phyloP scores from a whole-genome alignment of 2,113 vertebrate species.

The Tachycineta bicolor region DNA sequence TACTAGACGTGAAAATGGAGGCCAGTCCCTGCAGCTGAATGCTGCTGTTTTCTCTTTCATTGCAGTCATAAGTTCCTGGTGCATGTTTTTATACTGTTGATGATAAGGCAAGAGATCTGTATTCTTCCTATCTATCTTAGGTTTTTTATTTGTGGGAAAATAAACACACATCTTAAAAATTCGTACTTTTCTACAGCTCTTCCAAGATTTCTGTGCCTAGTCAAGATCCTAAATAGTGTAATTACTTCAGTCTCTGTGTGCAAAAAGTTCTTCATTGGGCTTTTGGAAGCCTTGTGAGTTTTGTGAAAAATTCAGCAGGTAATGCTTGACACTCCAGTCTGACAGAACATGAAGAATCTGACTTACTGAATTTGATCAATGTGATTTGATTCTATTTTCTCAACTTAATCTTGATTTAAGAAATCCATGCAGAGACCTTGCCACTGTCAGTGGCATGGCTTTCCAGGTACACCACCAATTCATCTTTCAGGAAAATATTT shows the following conservation, averaged over 20 bases:
- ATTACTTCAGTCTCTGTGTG: neutral
- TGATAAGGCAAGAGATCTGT: neutral
- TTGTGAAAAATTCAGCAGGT: neutral
- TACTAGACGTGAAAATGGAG: conserved; percentile 73
- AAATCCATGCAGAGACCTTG: neutral
- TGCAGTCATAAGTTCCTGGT: conserved; percentile 63
- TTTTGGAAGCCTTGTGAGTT: neutral
- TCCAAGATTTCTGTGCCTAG: neutral
- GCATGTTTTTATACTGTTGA: conserved; percentile 53
- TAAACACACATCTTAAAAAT: neutral
- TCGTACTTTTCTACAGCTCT: neutral
- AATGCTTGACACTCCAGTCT: neutral
- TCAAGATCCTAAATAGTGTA: neutral
- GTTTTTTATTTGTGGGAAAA: conserved; percentile 3
- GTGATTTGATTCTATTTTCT: neutral
- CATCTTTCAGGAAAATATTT: neutral
- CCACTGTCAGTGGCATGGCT: neutral
- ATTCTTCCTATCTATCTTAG: conserved; percentile 1
- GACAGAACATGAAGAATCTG: neutral
- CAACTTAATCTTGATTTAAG: neutral
- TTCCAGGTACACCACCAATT: neutral
- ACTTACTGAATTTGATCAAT: neutral
- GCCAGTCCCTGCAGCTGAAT: conserved; percentile 71
- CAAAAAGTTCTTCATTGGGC: neutral
- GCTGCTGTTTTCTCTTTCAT: conserved; percentile 69